These are phyloP conservation scores for Sterrhoptilus dennistouni DNA, from an alignment of 2,113 vertebrate genomes.

Conservation along the genomic window DNA sequence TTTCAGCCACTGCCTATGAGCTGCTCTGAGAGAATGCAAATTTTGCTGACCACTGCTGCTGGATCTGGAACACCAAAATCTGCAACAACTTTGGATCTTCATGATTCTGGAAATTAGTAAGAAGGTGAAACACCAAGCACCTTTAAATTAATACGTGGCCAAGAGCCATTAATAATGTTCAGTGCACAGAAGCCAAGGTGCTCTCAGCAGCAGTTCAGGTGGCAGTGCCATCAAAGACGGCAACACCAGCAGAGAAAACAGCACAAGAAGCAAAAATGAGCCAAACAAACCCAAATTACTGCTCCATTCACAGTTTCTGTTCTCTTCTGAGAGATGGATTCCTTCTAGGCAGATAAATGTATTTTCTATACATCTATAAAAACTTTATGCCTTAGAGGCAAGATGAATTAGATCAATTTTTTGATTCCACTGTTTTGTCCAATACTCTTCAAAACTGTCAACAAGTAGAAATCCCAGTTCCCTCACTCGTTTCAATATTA, in stretches of 20 bases:
- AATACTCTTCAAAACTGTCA: not conserved
- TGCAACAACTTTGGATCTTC: not conserved
- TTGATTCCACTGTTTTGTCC: not conserved
- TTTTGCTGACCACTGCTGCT: not conserved
- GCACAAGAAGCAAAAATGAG: not conserved
- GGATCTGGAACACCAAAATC: not conserved
- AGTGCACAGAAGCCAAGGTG: not conserved
- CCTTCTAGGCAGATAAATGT: not conserved
- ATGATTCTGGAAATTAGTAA: not conserved
- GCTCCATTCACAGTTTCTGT: not conserved
- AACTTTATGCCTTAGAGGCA: not conserved
- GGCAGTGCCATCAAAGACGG: not conserved
- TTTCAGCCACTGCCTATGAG: not conserved
- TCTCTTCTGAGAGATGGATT: not conserved
- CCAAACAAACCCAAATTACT: not conserved
- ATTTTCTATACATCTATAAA: not conserved
- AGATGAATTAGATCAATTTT: not conserved
- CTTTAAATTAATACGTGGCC: not conserved
- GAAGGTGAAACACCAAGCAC: not conserved
- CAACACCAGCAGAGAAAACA: not conserved
- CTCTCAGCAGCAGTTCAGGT: not conserved
- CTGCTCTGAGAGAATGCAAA: not conserved
- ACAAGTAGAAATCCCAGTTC: not conserved
- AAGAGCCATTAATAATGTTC: not conserved
- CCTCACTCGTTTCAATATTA: not conserved